Conservation (phyloP, 2,113 vertebrate genomes). For the Galbula dea region DNA sequence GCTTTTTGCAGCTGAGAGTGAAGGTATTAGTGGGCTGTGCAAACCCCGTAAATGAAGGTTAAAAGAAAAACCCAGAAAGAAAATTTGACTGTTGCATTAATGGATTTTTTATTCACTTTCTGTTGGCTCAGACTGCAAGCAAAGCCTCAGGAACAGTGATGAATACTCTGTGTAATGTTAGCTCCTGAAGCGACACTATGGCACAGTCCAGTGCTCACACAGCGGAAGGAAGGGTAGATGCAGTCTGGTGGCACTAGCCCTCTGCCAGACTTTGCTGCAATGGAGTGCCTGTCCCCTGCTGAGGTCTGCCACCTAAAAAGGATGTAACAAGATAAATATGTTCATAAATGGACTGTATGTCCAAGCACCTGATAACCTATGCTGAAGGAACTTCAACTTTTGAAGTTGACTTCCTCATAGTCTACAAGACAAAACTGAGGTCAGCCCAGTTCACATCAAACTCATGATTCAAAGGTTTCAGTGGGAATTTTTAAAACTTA, state of each 20-base stretch:
- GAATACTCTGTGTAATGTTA: neutral
- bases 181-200: neutral
- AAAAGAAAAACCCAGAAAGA: neutral
- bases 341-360: neutral
- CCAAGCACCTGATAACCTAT: neutral
- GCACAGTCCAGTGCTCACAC: neutral
- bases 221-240: neutral
- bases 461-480: neutral
- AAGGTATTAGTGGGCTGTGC: neutral
- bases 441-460: neutral
- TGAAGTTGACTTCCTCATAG: neutral
- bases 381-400: neutral
- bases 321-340: neutral
- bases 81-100: neutral
- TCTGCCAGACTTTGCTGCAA: rapidly evolving
- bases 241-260: neutral
- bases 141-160: neutral
- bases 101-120: neutral
- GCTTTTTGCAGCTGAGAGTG: neutral
- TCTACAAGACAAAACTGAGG: neutral
- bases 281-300: rapidly evolving
- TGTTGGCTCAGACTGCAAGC: neutral
- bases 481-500: neutral
- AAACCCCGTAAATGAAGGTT: neutral
- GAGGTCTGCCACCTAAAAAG: neutral